Base-by-base conservation (phyloP, 2,797 vertebrate genomes). In the Octomys mimax region DNA sequence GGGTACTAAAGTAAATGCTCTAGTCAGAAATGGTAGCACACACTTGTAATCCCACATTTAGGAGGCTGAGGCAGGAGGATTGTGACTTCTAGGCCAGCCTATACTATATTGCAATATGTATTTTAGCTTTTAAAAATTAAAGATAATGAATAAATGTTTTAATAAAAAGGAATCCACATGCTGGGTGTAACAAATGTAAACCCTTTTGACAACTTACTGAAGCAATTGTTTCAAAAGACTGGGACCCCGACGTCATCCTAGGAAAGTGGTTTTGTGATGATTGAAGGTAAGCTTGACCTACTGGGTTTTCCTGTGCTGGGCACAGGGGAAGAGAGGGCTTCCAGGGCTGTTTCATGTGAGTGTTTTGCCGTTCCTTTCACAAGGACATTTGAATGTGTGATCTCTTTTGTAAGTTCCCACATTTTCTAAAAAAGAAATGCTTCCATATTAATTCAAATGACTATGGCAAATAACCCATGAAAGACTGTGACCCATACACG, bases 221-320 rank as follows among this genome's bases (percentile, higher is more conserved):
- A 28, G 13, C 9, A 68, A 14, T 6, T 4, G 39, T 42, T 62
- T 75, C 52, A 54, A 92, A 26, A 52, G 33, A 13, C 68, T 39
- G 28, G 14, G 10, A n/a, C 13, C 19, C 2, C 14, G 8, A 16
- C 2, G 4, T 28, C 70, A 64, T 14, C 1, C 8, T 26, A 57
- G 11, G 1, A 46, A 14, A n/a, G 2, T 49, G 31, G 14, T 33
- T 36, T 52, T 89, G 79, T 6, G 4, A 10, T 95, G 3, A 39
- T 10, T n/a, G 13, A 64, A n/a, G 9, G 1, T 10, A 1, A n/a
- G 7, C 6, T 79, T 21, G 2, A 19, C 39, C 14, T 83, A 3
- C 5, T 5, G 31, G 18, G 8, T 2, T 22, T 42, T 64, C 4
- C 10, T 52, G 1, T 33, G 1, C 1, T 57, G 52, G n/a, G 28